Evolutionary conservation across 2,797 vertebrate species (phyloP), one percentile per base, ranked within the genome.

Genomic region (Coilia nasus): DNA sequence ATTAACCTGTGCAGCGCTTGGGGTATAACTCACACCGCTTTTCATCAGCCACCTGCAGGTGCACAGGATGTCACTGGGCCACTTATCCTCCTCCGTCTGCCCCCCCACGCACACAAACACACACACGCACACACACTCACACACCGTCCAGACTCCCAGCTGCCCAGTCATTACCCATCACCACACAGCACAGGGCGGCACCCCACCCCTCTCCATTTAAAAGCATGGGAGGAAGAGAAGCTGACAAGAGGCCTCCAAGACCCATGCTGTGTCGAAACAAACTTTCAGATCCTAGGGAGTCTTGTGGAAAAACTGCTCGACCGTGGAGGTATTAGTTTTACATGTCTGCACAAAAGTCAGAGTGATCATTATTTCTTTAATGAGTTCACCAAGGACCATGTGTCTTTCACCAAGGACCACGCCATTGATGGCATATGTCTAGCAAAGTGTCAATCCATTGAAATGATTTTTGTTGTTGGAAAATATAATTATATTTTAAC

Each of bases 1-100:
- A 94, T 94, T 94, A 94, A 94, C 93, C 93, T 94, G 85, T 12
- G 14, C 84, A 83, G 84, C 87, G 89, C 90, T 89, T 85, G 35
- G 87, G 81, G 87, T 83, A 90, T 94, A 92, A 94, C 88, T 94
- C 89, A 93, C 28, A 35, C n/a, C 85, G 84, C 87, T 86, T 86
- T 35, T 82, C 82, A 86, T 88, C 67, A 83, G 86, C 83, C 47
- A 81, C 28, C 85, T 57, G 47, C 57, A 67, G 85, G 83, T 81
- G 46, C 21, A 23, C 41, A 64, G 44, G 44, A 62, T 23, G 67
- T 28, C 11, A 81, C 67, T 19, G 15, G 67, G 67, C 15, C 67
- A 41, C 67, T 75, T 35, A 41, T 35, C 67, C 67, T 75, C 28
- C 31, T 19, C 67, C 31, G 67, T 75, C 67, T 14, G 14, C n/a